Percentiles rank a stretch among this genome's conserved stretches.
These are phyloP conservation scores for Entomobrya multifasciata DNA, from an alignment of 2,888 invertebrate genomes.

Conservation along the genomic window DNA sequence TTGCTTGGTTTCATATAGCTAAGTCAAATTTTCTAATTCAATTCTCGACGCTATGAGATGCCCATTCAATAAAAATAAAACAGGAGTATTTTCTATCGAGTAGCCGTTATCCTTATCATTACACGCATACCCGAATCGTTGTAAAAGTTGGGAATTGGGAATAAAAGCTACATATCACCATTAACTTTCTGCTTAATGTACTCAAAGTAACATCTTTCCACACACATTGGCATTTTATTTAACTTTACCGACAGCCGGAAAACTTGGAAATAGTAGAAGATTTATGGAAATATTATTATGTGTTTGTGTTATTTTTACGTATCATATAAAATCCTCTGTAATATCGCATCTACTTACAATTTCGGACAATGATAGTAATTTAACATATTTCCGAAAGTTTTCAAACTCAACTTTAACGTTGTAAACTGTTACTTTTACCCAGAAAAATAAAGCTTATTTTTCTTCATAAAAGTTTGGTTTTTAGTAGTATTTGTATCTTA, in stretches of 20 bases:
- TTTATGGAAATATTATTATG: constrained; percentile 24
- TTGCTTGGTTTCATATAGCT: no score
- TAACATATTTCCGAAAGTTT: background rate
- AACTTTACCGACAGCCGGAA: background rate
- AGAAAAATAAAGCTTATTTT: background rate
- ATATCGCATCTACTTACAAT: constrained; percentile 11
- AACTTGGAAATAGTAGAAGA: background rate
- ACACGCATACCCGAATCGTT: no score
- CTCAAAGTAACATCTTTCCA: background rate
- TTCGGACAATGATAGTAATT: background rate
- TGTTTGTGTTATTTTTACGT: constrained; percentile 13
- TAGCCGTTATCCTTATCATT: no score
- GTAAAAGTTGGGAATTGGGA: no score
- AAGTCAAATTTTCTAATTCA: no score
- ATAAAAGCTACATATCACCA: background rate
- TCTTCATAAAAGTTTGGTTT: no score
- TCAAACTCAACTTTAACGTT: background rate
- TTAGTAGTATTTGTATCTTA: background rate
- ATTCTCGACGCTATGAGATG: no score
- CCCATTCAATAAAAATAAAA: no score
- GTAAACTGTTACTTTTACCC: background rate
- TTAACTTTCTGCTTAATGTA: background rate
- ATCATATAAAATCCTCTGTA: background rate
- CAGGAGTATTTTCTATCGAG: no score
- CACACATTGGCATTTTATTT: background rate